Conservation (phyloP, 1,140 invertebrate species). For the Chelonus insularis region DNA sequence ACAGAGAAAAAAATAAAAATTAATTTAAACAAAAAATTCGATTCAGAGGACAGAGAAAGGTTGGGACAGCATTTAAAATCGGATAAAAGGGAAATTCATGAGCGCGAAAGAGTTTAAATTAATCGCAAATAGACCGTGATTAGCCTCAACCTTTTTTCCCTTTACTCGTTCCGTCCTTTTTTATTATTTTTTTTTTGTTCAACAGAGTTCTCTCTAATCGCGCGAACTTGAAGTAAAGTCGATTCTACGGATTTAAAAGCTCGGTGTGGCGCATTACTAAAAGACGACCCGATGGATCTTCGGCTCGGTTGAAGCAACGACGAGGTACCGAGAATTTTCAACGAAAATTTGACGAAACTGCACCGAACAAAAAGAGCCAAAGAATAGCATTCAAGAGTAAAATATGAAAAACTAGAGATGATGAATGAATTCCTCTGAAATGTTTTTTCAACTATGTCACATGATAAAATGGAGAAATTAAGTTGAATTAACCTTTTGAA, state of each 20-base stretch:
- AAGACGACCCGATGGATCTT: constrained; percentile 5
- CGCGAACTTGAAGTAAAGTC: constrained; percentile 9
- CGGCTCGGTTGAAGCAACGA: constrained; percentile 20
- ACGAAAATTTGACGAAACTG: background rate
- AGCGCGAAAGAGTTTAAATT: constrained; percentile 20
- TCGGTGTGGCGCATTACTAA: constrained; percentile 3
- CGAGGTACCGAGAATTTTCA: constrained; percentile 18
- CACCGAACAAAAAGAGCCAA: background rate
- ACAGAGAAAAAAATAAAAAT: background rate
- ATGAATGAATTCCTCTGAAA: too few species aligned
- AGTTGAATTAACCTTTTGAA: too few species aligned
- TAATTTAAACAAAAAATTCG: background rate
- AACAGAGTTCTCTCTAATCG: constrained; percentile 16
- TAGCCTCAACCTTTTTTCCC: constrained; percentile 17
- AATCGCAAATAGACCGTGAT: constrained; percentile 28
- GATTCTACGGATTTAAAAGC: constrained; percentile 26
- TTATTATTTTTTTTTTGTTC: constrained; percentile 10
- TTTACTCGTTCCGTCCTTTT: constrained; percentile 11
- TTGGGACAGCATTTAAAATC: constrained; percentile 9
- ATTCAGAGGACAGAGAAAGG: background rate
- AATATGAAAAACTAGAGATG: constrained; percentile 5
- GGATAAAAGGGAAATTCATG: constrained; percentile 22
- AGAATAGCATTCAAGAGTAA: background rate
- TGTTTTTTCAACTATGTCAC: too few species aligned
- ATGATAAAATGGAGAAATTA: too few species aligned